These are phyloP conservation scores for Gila orcuttii DNA, from an alignment of 2,113 vertebrate genomes.

Conservation along the genomic window DNA sequence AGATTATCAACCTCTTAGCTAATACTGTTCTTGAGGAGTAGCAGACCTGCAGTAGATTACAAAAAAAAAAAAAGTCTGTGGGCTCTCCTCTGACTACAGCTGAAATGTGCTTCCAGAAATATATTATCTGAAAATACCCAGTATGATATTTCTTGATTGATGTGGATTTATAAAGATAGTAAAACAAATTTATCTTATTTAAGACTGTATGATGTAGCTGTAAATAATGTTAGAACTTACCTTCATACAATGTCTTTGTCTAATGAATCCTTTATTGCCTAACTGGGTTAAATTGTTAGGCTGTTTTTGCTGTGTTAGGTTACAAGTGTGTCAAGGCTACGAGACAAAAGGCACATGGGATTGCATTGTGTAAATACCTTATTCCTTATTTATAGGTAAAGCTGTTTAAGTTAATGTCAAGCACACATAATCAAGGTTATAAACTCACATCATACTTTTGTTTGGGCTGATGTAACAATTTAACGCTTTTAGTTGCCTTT, in stretches of 20 bases:
- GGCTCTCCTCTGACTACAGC: neutral
- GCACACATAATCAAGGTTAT: conserved; percentile 10
- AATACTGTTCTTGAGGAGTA: conserved; percentile 30
- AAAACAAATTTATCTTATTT: neutral
- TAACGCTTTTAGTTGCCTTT: neutral
- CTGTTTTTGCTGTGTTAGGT: conserved; percentile 39
- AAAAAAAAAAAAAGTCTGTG: neutral
- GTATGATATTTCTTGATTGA: neutral
- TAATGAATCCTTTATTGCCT: neutral
- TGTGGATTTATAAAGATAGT: neutral
- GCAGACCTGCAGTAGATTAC: conserved; percentile 16
- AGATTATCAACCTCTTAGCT: conserved; percentile 39
- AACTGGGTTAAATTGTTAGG: conserved; percentile 26
- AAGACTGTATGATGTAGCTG: neutral
- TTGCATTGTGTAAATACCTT: conserved; percentile 43
- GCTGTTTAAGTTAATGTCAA: conserved; percentile 6
- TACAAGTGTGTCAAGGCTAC: conserved; percentile 35
- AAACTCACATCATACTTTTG: neutral
- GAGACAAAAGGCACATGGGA: conserved; percentile 17
- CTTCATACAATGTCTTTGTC: neutral
- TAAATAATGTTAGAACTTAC: neutral
- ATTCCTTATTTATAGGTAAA: conserved; percentile 52
- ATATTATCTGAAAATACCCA: neutral
- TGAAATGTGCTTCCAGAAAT: neutral
- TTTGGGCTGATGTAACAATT: neutral